phyloP scores from a whole-genome alignment of 2,888 invertebrate genomes.

The Loripinus fragilis region DNA sequence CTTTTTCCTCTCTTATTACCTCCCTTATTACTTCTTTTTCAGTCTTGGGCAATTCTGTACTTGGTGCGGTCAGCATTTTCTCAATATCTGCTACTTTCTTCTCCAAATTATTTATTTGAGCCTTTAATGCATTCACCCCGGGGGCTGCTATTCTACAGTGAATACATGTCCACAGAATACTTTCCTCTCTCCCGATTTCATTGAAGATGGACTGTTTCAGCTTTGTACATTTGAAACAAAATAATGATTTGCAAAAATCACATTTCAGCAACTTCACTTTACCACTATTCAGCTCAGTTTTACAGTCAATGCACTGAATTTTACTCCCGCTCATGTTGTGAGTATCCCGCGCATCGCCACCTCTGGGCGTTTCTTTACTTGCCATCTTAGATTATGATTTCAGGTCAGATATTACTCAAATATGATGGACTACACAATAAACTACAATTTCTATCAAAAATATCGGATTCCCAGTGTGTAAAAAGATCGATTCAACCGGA shows the following conservation, averaged over 20 bases:
- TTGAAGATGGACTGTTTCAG: constrained; percentile 7
- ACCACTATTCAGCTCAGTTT: not conserved
- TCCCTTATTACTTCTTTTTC: constrained; percentile 12
- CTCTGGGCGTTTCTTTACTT: not conserved
- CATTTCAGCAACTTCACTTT: constrained; percentile 7
- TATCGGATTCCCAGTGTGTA: not conserved
- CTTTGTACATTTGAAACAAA: constrained; percentile 19
- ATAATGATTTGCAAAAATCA: constrained; percentile 15
- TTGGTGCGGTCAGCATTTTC: not conserved
- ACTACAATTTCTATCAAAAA: not conserved
- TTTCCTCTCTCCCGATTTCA: constrained; percentile 17
- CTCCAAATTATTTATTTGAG: not conserved
- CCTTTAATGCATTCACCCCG: not conserved
- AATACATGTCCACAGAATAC: constrained; percentile 10
- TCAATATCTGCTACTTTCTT: constrained; percentile 10
- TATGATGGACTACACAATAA: not conserved
- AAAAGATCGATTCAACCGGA: not conserved
- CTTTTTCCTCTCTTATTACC: not conserved
- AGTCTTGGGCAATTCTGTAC: not conserved
- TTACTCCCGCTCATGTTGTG: not conserved
- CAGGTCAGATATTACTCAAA: not conserved
- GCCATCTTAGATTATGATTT: not conserved
- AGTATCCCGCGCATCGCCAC: not conserved
- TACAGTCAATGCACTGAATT: not conserved
- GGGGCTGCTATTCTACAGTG: constrained; percentile 15